Evolutionary conservation across 2,888 invertebrate species (phyloP).

Genomic region (Drosophila kanekoi): DNA sequence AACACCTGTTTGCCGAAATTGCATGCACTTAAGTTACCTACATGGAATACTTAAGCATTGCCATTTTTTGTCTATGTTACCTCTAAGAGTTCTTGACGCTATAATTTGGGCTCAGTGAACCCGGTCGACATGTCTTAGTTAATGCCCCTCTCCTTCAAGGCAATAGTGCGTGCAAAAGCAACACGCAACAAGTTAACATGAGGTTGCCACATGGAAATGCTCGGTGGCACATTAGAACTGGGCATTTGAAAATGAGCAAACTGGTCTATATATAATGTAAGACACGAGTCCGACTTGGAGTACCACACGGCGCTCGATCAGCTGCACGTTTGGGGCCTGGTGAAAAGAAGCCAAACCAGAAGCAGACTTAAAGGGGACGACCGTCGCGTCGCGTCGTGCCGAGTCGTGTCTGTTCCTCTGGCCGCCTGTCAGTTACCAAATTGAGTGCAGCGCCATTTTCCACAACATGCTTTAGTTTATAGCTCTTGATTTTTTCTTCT

Average conservation of each 20-base stretch:
- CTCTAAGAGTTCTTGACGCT: neutral
- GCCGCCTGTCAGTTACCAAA: conserved; percentile 77
- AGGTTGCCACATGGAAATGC: conserved; percentile 17
- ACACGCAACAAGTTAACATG: conserved; percentile 23
- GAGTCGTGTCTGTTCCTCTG: conserved; percentile 30
- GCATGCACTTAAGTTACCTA: too few species aligned
- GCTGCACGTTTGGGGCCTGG: conserved; percentile 51
- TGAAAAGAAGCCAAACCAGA: conserved; percentile 63
- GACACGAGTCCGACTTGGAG: conserved; percentile 52
- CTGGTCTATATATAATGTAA: conserved; percentile 61
- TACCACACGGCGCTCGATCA: conserved; percentile 42
- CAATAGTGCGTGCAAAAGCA: conserved; percentile 49
- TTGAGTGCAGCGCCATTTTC: conserved; percentile 80
- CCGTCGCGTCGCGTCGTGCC: conserved; percentile 15
- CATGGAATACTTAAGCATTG: neutral
- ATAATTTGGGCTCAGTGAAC: conserved; percentile 23
- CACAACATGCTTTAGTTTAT: conserved; percentile 69
- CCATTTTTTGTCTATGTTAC: neutral
- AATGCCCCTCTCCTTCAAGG: conserved; percentile 13
- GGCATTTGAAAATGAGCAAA: conserved; percentile 58
- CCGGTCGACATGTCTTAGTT: conserved; percentile 1
- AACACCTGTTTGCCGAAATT: too few species aligned
- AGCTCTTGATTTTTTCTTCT: conserved; percentile 20
- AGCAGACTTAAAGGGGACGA: conserved; percentile 51
- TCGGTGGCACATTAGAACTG: conserved; percentile 52